phyloP scores from a whole-genome alignment of 2,113 vertebrate genomes.

The Myrmophylax atrothorax region DNA sequence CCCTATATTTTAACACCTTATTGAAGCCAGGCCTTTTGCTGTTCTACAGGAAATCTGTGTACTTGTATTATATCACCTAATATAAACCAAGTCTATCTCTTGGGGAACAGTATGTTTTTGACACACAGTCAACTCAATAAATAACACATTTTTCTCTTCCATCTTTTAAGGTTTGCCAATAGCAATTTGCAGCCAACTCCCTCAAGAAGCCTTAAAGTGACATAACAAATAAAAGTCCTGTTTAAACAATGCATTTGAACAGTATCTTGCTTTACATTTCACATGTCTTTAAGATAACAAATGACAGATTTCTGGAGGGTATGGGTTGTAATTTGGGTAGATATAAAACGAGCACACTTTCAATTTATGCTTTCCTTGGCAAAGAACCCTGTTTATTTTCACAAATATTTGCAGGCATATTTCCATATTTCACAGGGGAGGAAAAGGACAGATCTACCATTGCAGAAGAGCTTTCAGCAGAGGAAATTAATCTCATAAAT shows the following conservation, averaged over 20 bases:
- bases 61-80: neutral
- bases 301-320: neutral
- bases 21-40: neutral
- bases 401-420: slow-evolving; percentile 18
- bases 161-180: slow-evolving; percentile 27
- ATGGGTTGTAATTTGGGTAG: neutral
- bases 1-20: neutral
- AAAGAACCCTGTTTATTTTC: slow-evolving; percentile 54
- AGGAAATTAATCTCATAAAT: slow-evolving; percentile 59
- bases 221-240: neutral
- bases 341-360: neutral
- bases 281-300: neutral
- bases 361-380: slow-evolving; percentile 13
- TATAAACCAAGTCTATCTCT: neutral
- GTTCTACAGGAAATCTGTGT: neutral
- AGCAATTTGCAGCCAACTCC: slow-evolving; percentile 40
- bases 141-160: neutral
- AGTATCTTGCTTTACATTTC: neutral
- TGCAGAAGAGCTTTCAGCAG: slow-evolving; percentile 28
- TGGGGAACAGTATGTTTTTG: neutral
- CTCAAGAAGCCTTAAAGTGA: slow-evolving; percentile 36
- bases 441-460: slow-evolving; percentile 21
- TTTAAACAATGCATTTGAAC: slow-evolving; percentile 1
- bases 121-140: neutral
- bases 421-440: slow-evolving; percentile 47